Percentiles rank a stretch among this genome's conserved stretches.
These are phyloP conservation scores for Neotragus moschatus DNA, from an alignment of 2,113 vertebrate genomes.

Conservation along the genomic window DNA sequence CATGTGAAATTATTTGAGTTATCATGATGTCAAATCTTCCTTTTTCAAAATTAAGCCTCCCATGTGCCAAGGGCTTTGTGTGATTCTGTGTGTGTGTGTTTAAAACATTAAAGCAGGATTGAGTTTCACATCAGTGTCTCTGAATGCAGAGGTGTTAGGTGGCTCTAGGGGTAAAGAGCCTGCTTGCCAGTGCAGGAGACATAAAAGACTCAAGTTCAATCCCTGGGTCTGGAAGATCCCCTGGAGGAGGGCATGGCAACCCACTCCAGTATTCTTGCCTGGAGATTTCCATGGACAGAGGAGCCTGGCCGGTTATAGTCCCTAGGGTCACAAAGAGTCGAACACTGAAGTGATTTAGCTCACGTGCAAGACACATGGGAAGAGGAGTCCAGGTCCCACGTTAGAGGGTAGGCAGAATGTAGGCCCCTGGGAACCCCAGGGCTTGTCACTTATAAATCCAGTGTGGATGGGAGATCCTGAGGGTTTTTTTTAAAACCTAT, in stretches of 20 bases:
- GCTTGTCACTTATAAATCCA: background rate
- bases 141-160: background rate
- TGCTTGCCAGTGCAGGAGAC: background rate
- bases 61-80: background rate
- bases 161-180: background rate
- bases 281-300: background rate
- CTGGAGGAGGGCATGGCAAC: background rate
- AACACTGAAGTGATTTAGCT: background rate
- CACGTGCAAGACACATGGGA: background rate
- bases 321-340: background rate
- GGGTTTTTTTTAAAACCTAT: background rate
- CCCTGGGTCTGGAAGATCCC: background rate
- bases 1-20: background rate
- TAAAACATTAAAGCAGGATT: background rate
- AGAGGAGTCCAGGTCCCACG: background rate
- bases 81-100: background rate
- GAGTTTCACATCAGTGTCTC: background rate
- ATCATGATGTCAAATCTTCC: background rate
- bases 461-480: background rate
- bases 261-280: background rate
- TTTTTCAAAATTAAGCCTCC: background rate
- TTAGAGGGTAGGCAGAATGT: background rate
- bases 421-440: background rate
- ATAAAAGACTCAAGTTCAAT: background rate
- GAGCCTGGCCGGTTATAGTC: background rate